Conservation (phyloP, 2,113 vertebrate genomes). For the Pedionomus torquatus region DNA sequence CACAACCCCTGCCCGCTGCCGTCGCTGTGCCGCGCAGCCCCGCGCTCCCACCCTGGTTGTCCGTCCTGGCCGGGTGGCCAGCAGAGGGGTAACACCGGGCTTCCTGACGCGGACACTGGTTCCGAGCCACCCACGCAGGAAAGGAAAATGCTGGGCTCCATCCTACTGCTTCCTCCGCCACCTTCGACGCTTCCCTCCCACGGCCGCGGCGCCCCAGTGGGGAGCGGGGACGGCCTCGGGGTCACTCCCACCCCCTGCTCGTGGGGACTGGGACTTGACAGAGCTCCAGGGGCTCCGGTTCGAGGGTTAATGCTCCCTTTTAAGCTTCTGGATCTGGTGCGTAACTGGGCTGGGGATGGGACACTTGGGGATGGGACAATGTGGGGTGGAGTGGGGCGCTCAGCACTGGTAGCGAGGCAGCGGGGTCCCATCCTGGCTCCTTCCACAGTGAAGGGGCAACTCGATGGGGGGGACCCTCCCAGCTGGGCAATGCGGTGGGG, state of each 20-base stretch:
- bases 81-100: not conserved
- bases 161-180: not conserved
- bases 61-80: not conserved
- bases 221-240: not conserved
- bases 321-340: not conserved
- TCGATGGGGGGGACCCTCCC: not conserved
- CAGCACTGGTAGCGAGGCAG: not conserved
- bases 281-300: not conserved
- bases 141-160: not conserved
- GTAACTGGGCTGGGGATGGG: not conserved
- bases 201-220: not conserved
- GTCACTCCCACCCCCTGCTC: not conserved
- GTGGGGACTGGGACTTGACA: not conserved
- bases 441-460: not conserved
- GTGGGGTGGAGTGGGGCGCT: not conserved
- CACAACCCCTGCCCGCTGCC: fast-evolving
- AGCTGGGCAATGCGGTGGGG: not conserved
- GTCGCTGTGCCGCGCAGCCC: fast-evolving
- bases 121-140: not conserved
- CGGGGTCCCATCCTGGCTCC: not conserved
- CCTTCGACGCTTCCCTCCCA: not conserved
- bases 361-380: not conserved
- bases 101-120: not conserved
- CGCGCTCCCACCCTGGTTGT: fast-evolving
- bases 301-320: not conserved